Percentiles rank a stretch among this genome's conserved stretches.
Conservation (phyloP, 2,113 vertebrate genomes). For the Aegotheles bennettii region DNA sequence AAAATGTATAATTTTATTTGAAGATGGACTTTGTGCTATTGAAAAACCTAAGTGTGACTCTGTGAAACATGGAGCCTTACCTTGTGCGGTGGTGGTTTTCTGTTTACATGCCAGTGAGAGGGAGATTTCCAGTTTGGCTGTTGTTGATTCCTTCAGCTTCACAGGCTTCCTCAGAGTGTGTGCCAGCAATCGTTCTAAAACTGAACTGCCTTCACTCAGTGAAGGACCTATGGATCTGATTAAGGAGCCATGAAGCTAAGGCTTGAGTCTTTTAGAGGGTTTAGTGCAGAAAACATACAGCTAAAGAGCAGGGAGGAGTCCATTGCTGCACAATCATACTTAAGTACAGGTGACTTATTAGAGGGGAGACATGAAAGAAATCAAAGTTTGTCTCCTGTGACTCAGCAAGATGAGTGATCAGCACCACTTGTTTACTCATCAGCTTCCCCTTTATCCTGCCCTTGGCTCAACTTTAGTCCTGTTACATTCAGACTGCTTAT, state of each 20-base stretch:
- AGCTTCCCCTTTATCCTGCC: not conserved
- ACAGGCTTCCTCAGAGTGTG: not conserved
- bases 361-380: not conserved
- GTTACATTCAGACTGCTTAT: not conserved
- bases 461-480: not conserved
- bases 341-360: not conserved
- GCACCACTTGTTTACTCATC: not conserved
- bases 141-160: not conserved
- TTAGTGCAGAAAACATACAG: not conserved
- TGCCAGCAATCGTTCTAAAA: not conserved
- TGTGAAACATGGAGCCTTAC: not conserved
- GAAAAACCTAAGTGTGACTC: not conserved
- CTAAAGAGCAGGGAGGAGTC: not conserved
- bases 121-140: not conserved
- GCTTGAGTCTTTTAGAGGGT: not conserved
- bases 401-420: not conserved
- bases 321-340: not conserved
- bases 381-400: not conserved
- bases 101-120: not conserved
- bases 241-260: not conserved
- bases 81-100: not conserved
- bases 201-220: not conserved
- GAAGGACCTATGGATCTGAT: too few species aligned
- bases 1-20: not conserved
- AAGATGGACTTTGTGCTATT: not conserved